A percentile compares a stretch with the other conserved stretches of the same genome.
Conservation (phyloP, 2,113 vertebrate species). For the Myiagra hebetior region DNA sequence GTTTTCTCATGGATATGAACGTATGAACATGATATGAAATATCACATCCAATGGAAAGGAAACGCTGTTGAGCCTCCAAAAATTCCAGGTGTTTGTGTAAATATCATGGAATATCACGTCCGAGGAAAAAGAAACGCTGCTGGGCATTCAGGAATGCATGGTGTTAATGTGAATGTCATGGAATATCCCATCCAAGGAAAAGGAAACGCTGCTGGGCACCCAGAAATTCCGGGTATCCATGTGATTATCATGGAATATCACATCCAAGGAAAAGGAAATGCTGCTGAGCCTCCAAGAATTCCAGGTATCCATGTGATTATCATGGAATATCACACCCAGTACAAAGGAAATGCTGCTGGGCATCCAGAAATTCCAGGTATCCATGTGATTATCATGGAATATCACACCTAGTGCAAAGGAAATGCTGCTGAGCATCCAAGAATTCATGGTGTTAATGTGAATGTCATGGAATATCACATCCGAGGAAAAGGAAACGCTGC, state of each 20-base stretch:
- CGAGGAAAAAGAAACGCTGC: accelerated
- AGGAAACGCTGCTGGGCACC: accelerated
- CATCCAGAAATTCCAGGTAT: background rate
- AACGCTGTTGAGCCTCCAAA: too few species aligned
- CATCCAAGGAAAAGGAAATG: background rate
- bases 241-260: too few species aligned
- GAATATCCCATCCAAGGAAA: background rate
- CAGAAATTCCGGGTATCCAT: too few species aligned
- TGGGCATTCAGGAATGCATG: background rate
- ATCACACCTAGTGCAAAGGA: background rate
- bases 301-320: background rate
- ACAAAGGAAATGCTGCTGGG: accelerated
- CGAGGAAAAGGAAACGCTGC: too few species aligned
- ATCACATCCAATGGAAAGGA: background rate
- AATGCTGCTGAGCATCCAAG: background rate
- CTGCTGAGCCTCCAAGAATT: too few species aligned
- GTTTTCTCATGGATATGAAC: background rate
- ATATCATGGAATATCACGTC: background rate
- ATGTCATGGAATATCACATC: too few species aligned
- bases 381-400: background rate
- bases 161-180: background rate
- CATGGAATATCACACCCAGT: background rate
- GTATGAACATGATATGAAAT: too few species aligned
- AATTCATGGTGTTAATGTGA: too few species aligned
- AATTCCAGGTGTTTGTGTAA: background rate